Evolutionary conservation across 2,888 invertebrate genomes (phyloP).

Genomic region (Tachina lurida): DNA sequence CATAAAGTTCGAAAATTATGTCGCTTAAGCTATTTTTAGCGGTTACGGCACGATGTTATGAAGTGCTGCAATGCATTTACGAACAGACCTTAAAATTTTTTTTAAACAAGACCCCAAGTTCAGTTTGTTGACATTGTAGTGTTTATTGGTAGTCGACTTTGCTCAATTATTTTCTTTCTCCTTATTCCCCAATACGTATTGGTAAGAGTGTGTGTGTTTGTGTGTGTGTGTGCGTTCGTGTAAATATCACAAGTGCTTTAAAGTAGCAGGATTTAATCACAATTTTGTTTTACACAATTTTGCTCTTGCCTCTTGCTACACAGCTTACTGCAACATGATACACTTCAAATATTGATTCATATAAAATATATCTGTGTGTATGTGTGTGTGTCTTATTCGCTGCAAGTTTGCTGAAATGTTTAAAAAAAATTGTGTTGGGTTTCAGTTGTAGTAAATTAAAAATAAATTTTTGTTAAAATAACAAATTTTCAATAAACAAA

Average conservation of each 20-base stretch:
- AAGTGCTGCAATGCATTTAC: too few relatives aligned
- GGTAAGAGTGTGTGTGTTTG: background rate
- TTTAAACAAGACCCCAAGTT: too few relatives aligned
- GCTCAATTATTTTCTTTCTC: background rate
- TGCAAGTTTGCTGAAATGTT: slow-evolving; percentile 19
- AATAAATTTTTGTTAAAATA: slow-evolving; percentile 68
- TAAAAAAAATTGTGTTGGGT: slow-evolving; percentile 40
- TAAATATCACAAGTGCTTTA: slow-evolving; percentile 64
- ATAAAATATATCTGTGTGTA: slow-evolving; percentile 46
- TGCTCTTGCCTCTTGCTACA: slow-evolving; percentile 4
- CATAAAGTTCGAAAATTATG: too few relatives aligned
- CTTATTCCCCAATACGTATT: too few relatives aligned
- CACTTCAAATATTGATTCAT: slow-evolving; percentile 71
- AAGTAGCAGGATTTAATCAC: slow-evolving; percentile 68
- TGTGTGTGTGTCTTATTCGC: background rate
- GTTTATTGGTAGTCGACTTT: background rate
- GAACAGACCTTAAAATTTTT: too few relatives aligned
- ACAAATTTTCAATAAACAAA: slow-evolving; percentile 65
- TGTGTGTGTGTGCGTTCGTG: background rate
- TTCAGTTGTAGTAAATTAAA: slow-evolving; percentile 62
- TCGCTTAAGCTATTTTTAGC: too few relatives aligned
- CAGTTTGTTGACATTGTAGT: background rate
- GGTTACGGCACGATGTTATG: too few relatives aligned
- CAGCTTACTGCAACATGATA: slow-evolving; percentile 70
- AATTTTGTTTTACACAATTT: slow-evolving; percentile 15